Percentiles rank a stretch among this genome's conserved stretches.
Conservation (phyloP, 2,797 vertebrate genomes). For the Chaetodon trifasciatus region DNA sequence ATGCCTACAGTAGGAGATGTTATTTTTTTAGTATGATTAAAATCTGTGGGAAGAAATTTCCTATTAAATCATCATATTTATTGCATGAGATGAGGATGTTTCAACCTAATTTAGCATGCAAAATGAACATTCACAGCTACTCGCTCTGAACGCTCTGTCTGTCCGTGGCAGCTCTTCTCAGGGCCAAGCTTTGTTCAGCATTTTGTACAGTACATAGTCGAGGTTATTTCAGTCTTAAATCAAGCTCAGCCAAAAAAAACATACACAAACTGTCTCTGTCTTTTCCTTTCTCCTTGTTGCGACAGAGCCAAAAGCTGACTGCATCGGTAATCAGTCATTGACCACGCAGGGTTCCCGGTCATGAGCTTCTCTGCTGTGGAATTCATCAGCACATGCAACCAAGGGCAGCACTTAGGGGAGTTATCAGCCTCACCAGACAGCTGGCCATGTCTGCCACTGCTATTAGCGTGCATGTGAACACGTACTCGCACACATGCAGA, state of each 20-base stretch:
- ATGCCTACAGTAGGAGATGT: neutral
- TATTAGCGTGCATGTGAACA: slow-evolving; percentile 45
- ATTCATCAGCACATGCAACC: slow-evolving; percentile 73
- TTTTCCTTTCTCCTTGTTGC: slow-evolving; percentile 28
- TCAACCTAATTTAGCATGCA: neutral
- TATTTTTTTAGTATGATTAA: neutral
- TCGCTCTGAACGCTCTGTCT: neutral
- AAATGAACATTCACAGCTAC: slow-evolving; percentile 3
- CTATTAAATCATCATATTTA: slow-evolving; percentile 19
- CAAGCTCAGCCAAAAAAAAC: slow-evolving; percentile 31
- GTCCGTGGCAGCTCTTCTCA: neutral
- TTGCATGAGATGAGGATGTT: neutral
- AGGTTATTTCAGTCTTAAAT: slow-evolving; percentile 24
- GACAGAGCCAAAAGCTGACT: slow-evolving; percentile 50
- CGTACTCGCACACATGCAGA: slow-evolving; percentile 13
- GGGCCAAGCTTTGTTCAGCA: slow-evolving; percentile 9
- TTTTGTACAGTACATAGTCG: slow-evolving; percentile 9
- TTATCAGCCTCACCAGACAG: slow-evolving; percentile 67
- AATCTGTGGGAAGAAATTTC: neutral
- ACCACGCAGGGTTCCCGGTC: slow-evolving; percentile 49
- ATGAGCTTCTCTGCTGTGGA: slow-evolving; percentile 70
- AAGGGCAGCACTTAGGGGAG: slow-evolving; percentile 69
- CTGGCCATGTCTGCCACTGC: slow-evolving; percentile 61
- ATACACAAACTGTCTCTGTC: slow-evolving; percentile 31
- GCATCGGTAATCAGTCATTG: slow-evolving; percentile 68